Evolutionary conservation across 2,888 invertebrate genomes (phyloP).

Genomic region (Neoascia interrupta): DNA sequence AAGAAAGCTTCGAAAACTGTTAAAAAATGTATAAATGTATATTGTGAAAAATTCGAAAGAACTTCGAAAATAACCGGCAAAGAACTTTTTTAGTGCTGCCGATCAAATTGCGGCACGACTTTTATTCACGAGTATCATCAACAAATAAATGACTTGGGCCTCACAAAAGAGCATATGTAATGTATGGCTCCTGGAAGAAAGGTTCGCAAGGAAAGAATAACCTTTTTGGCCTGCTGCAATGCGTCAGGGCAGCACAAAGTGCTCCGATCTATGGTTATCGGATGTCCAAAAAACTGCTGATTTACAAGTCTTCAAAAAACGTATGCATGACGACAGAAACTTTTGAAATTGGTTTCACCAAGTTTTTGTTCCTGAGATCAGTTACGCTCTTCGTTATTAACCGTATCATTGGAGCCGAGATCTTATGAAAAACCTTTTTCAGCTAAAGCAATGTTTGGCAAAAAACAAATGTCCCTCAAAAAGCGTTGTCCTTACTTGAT

Average conservation of each 20-base stretch:
- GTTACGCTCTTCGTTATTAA: not conserved
- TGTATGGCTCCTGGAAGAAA: not conserved
- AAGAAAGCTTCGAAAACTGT: too few relatives aligned
- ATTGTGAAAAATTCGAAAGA: too few relatives aligned
- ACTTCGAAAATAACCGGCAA: too few relatives aligned
- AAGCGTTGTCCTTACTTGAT: constrained; percentile 7
- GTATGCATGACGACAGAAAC: not conserved
- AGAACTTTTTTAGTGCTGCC: too few relatives aligned
- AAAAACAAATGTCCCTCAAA: not conserved
- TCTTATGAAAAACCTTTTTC: not conserved
- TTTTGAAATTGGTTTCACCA: not conserved
- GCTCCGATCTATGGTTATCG: not conserved
- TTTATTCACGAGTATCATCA: too few relatives aligned
- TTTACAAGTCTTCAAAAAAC: not conserved
- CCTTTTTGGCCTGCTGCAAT: not conserved
- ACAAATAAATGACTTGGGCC: too few relatives aligned
- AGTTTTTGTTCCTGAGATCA: not conserved
- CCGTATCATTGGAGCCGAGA: too few relatives aligned
- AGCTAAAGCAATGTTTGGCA: not conserved
- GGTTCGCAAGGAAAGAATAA: not conserved
- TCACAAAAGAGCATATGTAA: too few relatives aligned
- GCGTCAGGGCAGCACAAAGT: not conserved
- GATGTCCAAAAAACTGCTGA: not conserved
- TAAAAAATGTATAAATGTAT: too few relatives aligned
- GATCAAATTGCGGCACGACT: too few relatives aligned